Base-by-base conservation (phyloP, 2,888 invertebrate genomes). In the Phania funesta region DNA sequence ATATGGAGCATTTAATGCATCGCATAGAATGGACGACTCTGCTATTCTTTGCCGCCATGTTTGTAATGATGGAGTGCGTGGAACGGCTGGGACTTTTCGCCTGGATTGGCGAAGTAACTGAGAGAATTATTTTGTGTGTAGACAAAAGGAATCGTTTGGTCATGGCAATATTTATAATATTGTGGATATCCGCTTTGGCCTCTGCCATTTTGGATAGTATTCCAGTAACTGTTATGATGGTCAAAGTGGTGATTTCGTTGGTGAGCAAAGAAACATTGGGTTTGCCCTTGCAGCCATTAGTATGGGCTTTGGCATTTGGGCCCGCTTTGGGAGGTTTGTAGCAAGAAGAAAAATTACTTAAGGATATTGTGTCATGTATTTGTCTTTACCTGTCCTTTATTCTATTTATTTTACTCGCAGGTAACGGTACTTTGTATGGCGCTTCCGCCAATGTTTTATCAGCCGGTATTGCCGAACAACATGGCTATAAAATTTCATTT, bases 201-300 rank as follows among this genome's bases (percentile, higher is more conserved):
- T 97, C 97, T 13, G 95, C 97, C 0, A 95, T 98, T 86, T 95
- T 98, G 0, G 97, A 98, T 90, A 98, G 97, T 90, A 96, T 98
- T 67, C 97, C 98, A 0, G 93, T 97, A 65, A 96, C 97, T 0
- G 96, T 97, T 0, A 97, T 98, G 95, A 98, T 98, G 97, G 93
- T 98, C 0, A 93, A 95, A 44, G 94, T 97, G 44, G 95, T 95
- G 3, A 94, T 94, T 0, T 93, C 94, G 22, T 89, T 97, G 60
- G 94, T 95, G 0, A 92, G 93, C 44, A 95, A 95, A 87, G 92
- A 93, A 0, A 92, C 93, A 0, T 90, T 97, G 1, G 91, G 93
- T 9, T 89, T 98, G 64, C 96, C 97, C 0, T 90, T 97, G 83
- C 93, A 94, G 75, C 97, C 98, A 0, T 91, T 98, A 0, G 93